A percentile compares a stretch with the other conserved stretches of the same genome.
Conservation (phyloP, 1,140 invertebrate genomes). For the Nixonia krombeini region DNA sequence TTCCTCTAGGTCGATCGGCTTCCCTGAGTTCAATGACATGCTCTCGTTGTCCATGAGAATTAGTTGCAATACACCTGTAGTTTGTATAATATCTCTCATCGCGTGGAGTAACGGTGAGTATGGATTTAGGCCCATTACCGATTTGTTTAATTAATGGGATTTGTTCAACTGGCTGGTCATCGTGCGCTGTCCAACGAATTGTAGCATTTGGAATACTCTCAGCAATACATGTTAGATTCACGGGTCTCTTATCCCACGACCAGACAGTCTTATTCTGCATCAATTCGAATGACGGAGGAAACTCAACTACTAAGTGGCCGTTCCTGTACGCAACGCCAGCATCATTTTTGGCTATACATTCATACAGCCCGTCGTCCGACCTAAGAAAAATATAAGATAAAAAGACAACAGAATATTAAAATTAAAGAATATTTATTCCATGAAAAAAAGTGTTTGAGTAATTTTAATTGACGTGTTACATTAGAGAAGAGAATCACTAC, state of each 20-base stretch:
- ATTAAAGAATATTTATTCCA: no score
- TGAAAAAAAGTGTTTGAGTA: no score
- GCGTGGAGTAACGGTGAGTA: constrained; percentile 77
- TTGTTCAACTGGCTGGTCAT: constrained; percentile 64
- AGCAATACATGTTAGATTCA: constrained; percentile 90
- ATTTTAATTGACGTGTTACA: no score
- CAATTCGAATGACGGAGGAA: constrained; percentile 83
- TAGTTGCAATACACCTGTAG: constrained; percentile 88
- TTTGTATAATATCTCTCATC: constrained; percentile 78
- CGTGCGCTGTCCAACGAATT: constrained; percentile 82
- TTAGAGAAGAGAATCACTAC: no score
- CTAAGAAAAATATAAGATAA: constrained; percentile 53
- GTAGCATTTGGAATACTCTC: constrained; percentile 94
- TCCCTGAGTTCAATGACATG: constrained; percentile 81
- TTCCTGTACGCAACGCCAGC: constrained; percentile 81
- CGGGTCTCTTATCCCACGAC: constrained; percentile 85
- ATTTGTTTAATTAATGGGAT: constrained; percentile 74
- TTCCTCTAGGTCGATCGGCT: constrained; percentile 74
- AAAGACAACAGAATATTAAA: not conserved
- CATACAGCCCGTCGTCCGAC: constrained; percentile 89
- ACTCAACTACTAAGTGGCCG: constrained; percentile 88
- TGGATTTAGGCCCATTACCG: constrained; percentile 79
- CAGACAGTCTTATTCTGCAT: constrained; percentile 80
- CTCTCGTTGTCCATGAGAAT: constrained; percentile 79
- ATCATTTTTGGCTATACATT: constrained; percentile 86